Percentiles rank a stretch among this genome's conserved stretches.
phyloP scores from a whole-genome alignment of 1,140 invertebrate genomes.

The Pseudomyrmex concolor region DNA sequence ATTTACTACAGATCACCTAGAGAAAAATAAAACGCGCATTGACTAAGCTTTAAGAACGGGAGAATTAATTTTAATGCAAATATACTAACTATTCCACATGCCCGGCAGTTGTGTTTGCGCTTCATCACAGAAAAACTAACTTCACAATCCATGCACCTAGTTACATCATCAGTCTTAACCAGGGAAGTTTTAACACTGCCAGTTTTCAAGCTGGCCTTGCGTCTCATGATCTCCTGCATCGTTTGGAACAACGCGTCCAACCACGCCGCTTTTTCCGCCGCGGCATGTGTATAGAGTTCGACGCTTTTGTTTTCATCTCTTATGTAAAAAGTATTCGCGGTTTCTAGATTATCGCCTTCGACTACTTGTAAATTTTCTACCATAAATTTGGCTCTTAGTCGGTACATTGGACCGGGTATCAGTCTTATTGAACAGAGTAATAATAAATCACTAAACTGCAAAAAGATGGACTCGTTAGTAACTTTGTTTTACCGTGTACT shows the following conservation, averaged over 20 bases:
- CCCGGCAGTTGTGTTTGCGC: slow-evolving; percentile 91
- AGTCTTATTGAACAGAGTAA: slow-evolving; percentile 86
- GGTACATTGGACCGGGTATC: slow-evolving; percentile 86
- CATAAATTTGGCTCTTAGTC: slow-evolving; percentile 85
- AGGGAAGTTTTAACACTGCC: slow-evolving; percentile 85
- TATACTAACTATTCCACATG: slow-evolving; percentile 89
- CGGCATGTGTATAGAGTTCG: slow-evolving; percentile 81
- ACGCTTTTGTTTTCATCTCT: slow-evolving; percentile 87
- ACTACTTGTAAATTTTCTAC: slow-evolving; percentile 87
- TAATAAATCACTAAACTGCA: slow-evolving; percentile 90
- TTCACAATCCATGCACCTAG: slow-evolving; percentile 91
- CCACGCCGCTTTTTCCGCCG: slow-evolving; percentile 89
- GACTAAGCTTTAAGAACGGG: slow-evolving; percentile 21
- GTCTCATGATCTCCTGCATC: slow-evolving; percentile 87
- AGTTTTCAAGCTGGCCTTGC: slow-evolving; percentile 86
- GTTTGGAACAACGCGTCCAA: slow-evolving; percentile 87
- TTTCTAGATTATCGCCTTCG: slow-evolving; percentile 88
- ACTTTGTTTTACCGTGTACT: neutral
- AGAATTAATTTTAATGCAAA: neutral
- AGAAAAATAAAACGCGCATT: slow-evolving; percentile 55
- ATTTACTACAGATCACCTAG: slow-evolving; percentile 89
- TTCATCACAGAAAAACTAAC: slow-evolving; percentile 90
- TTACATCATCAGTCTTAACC: slow-evolving; percentile 89
- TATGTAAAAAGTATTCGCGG: slow-evolving; percentile 89
- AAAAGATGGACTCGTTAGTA: slow-evolving; percentile 70